Percentiles rank a stretch among this genome's conserved stretches.
These are phyloP conservation scores for Lagorchestes hirsutus DNA, from an alignment of 2,797 vertebrate species.

Conservation along the genomic window DNA sequence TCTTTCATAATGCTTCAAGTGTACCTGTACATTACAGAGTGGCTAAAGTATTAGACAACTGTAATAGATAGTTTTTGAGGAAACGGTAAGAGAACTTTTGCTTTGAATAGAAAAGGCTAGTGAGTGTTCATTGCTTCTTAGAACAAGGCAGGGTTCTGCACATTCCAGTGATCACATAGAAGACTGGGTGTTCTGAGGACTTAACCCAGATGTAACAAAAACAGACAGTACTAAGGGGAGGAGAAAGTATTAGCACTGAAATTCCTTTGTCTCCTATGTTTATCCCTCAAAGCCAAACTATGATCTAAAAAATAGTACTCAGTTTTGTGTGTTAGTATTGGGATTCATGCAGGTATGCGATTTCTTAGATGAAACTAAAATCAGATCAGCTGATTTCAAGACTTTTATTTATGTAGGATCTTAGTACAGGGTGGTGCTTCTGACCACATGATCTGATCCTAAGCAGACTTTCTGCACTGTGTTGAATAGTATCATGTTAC, in stretches of 20 bases:
- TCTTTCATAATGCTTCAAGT: not conserved
- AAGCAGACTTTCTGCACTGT: not conserved
- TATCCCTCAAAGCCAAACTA: not conserved
- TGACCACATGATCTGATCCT: not conserved
- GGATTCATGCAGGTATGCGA: not conserved
- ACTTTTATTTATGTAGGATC: not conserved
- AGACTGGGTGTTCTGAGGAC: not conserved
- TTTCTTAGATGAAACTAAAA: not conserved
- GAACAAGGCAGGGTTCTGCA: not conserved
- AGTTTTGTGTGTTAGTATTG: not conserved
- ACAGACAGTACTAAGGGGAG: not conserved
- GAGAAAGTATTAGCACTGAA: not conserved
- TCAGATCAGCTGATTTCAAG: not conserved
- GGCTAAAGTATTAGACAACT: not conserved
- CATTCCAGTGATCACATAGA: not conserved
- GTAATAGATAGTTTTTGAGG: not conserved
- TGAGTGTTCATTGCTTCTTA: not conserved
- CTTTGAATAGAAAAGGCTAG: not conserved
- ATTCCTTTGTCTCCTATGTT: not conserved
- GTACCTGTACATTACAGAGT: not conserved
- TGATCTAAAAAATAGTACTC: not conserved
- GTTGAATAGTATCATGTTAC: too few species aligned
- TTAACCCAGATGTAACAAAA: not conserved
- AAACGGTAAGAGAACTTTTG: not conserved
- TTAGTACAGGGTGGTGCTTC: not conserved